phyloP scores from a whole-genome alignment of 1,140 invertebrate genomes.

The Tetragonula clypearis region DNA sequence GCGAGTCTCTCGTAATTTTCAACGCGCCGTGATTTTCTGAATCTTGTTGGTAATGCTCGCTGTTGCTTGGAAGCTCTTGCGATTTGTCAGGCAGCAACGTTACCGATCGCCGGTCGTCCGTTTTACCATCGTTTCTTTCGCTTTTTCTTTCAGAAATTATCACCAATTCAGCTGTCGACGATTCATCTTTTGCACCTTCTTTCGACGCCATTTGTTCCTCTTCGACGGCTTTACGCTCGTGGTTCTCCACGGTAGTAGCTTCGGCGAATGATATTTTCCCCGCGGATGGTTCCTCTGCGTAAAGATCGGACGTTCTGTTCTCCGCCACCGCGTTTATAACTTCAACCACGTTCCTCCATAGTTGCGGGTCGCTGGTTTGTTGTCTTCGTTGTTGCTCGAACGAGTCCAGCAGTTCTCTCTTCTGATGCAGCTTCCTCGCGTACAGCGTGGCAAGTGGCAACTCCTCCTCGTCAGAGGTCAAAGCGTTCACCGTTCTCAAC shows the following conservation, averaged over 20 bases:
- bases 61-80: neutral
- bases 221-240: neutral
- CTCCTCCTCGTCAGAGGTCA: conserved; percentile 62
- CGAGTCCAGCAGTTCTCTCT: conserved; percentile 24
- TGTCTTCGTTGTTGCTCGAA: conserved; percentile 44
- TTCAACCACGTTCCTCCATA: conserved; percentile 62
- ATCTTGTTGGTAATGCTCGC: neutral
- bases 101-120: neutral
- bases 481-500: conserved; percentile 10
- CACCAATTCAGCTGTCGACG: no score
- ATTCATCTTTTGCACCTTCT: neutral
- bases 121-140: neutral
- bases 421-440: conserved; percentile 43
- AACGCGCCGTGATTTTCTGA: neutral
- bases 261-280: neutral
- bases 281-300: neutral
- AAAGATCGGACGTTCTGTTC: conserved; percentile 45
- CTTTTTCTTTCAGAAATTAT: neutral
- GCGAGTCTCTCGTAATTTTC: no score
- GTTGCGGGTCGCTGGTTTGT: neutral
- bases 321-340: conserved; percentile 69
- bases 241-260: neutral
- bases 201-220: neutral
- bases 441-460: conserved; percentile 52
- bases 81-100: neutral